phyloP scores from a whole-genome alignment of 2,797 vertebrate species.

The Chaunax sp. region DNA sequence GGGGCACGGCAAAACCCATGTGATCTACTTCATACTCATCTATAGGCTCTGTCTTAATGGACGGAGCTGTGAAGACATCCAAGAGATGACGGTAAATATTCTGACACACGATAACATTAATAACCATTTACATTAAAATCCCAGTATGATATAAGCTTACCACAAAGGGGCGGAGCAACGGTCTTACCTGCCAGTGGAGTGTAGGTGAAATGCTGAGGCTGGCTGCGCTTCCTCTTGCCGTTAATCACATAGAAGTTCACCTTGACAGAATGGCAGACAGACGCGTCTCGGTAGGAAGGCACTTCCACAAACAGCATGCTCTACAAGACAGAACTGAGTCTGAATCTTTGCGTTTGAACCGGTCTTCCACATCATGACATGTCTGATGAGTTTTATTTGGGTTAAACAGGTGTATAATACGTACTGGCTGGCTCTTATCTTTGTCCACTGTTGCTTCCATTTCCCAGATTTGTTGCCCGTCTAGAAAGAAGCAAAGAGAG shows the following conservation, averaged over 20 bases:
- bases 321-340: conserved; percentile 75
- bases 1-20: conserved; percentile 88
- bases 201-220: conserved; percentile 95
- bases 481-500: conserved; percentile 71
- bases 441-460: conserved; percentile 98
- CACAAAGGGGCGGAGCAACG: conserved; percentile 8
- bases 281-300: conserved; percentile 91
- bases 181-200: conserved; percentile 86
- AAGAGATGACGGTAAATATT: not conserved
- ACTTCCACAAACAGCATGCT: conserved; percentile 97
- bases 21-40: conserved; percentile 93
- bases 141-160: not conserved
- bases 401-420: conserved; percentile 55
- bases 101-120: not conserved
- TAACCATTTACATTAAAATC: no score
- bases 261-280: conserved; percentile 87
- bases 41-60: conserved; percentile 96
- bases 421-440: conserved; percentile 97
- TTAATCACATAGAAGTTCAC: conserved; percentile 98
- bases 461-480: conserved; percentile 98
- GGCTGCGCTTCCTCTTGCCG: conserved; percentile 96
- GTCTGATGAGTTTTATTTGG: not conserved
- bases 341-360: rapidly evolving
- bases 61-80: conserved; percentile 85
- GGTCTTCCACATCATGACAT: not conserved